Conservation (phyloP, 2,797 vertebrate species). For the Otus scops region DNA sequence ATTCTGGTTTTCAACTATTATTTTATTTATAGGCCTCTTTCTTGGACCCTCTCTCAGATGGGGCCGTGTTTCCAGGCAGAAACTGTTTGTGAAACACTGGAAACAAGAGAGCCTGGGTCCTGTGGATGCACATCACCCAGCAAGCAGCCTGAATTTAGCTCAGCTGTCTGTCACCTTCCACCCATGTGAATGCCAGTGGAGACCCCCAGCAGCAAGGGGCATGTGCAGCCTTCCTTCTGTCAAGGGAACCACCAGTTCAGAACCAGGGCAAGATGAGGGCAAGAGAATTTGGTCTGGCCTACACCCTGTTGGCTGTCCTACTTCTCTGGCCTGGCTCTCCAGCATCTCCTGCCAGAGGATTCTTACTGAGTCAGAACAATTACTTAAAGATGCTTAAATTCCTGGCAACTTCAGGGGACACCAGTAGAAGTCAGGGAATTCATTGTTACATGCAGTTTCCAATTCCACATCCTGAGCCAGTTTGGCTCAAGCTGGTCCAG, state of each 20-base stretch:
- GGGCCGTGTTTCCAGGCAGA: background rate
- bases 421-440: constrained; percentile 19
- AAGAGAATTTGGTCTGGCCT: constrained; percentile 16
- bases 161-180: background rate
- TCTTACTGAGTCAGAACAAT: constrained; percentile 42
- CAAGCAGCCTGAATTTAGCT: background rate
- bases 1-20: background rate
- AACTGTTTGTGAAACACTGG: background rate
- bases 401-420: constrained; percentile 23
- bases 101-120: background rate
- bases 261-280: constrained; percentile 16
- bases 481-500: background rate
- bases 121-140: background rate
- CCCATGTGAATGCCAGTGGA: background rate
- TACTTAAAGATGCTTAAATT: constrained; percentile 55
- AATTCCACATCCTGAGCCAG: background rate
- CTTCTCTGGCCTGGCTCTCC: constrained; percentile 6
- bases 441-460: background rate
- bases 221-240: background rate
- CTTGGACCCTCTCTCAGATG: background rate
- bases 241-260: background rate
- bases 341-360: constrained; percentile 22
- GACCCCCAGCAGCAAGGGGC: background rate
- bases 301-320: background rate
- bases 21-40: background rate